phyloP scores from a whole-genome alignment of 2,888 invertebrate genomes.

The Brachypalpus laphriformis region DNA sequence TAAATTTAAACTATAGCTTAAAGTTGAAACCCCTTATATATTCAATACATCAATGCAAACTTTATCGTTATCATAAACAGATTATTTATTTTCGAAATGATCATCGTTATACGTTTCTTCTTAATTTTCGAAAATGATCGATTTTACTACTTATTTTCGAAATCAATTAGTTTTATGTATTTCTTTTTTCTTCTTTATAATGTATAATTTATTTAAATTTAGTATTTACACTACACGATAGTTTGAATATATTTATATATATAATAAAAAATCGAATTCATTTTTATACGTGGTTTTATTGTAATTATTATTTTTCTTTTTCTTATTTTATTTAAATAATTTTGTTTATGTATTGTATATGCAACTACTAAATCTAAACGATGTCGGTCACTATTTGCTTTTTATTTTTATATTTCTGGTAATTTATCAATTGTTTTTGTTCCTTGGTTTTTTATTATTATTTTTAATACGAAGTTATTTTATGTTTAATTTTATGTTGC shows the following conservation, averaged over 20 bases:
- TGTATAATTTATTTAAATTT: constrained; percentile 51
- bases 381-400: constrained; percentile 54
- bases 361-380: constrained; percentile 70
- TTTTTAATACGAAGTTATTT: constrained; percentile 38
- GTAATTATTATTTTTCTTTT: constrained; percentile 7
- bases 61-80: constrained; percentile 15
- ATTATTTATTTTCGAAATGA: constrained; percentile 23
- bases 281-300: constrained; percentile 52
- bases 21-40: constrained; percentile 70
- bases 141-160: constrained; percentile 36
- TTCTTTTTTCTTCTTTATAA: constrained; percentile 39
- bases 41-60: constrained; percentile 58
- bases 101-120: constrained; percentile 26
- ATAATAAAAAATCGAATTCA: constrained; percentile 66
- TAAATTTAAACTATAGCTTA: constrained; percentile 24
- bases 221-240: constrained; percentile 72
- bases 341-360: constrained; percentile 65
- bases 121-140: constrained; percentile 27
- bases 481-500: constrained; percentile 2
- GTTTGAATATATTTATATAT: constrained; percentile 65
- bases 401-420: constrained; percentile 11
- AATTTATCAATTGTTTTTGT: constrained; percentile 18
- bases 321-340: constrained; percentile 35
- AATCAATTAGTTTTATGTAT: neutral
- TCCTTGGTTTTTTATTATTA: neutral